Conservation (phyloP, 2,888 invertebrate genomes). For the Cactoblastis cactorum region DNA sequence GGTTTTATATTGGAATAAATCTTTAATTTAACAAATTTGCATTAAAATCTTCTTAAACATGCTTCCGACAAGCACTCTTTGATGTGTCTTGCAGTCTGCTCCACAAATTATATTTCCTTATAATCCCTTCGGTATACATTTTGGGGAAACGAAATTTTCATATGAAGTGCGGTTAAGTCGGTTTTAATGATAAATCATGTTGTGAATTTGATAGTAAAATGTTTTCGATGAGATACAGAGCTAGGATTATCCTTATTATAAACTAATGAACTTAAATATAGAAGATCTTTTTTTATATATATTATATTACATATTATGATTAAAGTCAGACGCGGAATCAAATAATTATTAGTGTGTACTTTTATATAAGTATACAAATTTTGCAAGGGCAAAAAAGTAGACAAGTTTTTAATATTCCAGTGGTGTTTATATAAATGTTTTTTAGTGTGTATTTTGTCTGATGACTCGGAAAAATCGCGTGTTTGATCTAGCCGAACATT, state of each 20-base stretch:
- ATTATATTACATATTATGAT: too few species aligned
- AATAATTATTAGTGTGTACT: too few species aligned
- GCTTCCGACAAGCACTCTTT: conserved; percentile 5
- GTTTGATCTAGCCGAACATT: conserved; percentile 7
- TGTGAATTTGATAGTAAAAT: neutral
- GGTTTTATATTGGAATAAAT: too few species aligned
- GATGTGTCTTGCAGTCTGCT: conserved; percentile 6
- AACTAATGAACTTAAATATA: too few species aligned
- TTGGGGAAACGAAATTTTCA: conserved; percentile 1
- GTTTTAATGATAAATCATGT: neutral
- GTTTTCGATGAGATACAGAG: too few species aligned
- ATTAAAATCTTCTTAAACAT: neutral
- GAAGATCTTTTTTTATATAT: too few species aligned
- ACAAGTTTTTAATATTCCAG: neutral
- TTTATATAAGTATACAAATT: neutral
- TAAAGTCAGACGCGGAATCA: too few species aligned
- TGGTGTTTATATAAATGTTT: neutral
- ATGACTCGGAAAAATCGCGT: conserved; percentile 5
- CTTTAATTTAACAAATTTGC: neutral
- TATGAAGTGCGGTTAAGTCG: neutral
- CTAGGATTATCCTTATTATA: too few species aligned
- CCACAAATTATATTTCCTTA: conserved; percentile 10
- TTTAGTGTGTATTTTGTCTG: neutral
- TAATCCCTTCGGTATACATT: conserved; percentile 12
- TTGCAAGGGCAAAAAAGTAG: neutral